phyloP scores from a whole-genome alignment of 2,888 invertebrate genomes.

The Leptodirus hochenwartii region DNA sequence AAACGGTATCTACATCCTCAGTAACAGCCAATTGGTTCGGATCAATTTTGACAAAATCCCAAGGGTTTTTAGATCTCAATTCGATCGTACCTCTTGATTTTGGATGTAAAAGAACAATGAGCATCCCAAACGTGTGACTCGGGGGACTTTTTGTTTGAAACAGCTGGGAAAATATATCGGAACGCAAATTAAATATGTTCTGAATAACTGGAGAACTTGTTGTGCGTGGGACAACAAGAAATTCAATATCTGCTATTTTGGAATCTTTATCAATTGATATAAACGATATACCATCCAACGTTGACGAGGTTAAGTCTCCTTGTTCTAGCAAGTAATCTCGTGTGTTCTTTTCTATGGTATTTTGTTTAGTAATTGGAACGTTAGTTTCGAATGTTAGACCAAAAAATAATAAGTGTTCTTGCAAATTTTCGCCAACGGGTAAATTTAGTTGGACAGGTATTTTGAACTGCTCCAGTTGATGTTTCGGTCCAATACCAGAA shows the following conservation, averaged over 20 bases:
- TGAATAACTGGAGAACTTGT: too few species aligned
- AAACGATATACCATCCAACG: too few species aligned
- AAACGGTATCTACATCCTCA: not conserved
- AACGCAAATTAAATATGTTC: too few species aligned
- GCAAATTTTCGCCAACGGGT: conserved; percentile 62
- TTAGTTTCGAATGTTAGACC: too few species aligned
- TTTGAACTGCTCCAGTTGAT: conserved; percentile 47
- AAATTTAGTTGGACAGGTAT: conserved; percentile 57
- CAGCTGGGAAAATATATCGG: too few species aligned
- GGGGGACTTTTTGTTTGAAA: too few species aligned
- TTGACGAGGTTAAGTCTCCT: too few species aligned
- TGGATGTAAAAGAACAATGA: conserved; percentile 57
- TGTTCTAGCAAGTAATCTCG: too few species aligned
- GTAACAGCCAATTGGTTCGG: conserved; percentile 80
- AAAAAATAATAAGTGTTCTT: conserved; percentile 50
- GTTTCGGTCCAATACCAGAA: conserved; percentile 45
- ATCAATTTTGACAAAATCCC: conserved; percentile 70
- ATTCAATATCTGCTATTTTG: conserved; percentile 1
- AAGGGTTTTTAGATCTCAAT: conserved; percentile 62
- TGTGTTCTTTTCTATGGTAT: too few species aligned
- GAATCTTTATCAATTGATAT: too few species aligned
- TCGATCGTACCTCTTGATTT: conserved; percentile 59
- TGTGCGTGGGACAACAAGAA: conserved; percentile 14
- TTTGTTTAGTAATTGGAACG: too few species aligned
- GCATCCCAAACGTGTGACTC: too few species aligned